Evolutionary conservation across 2,888 invertebrate genomes (phyloP), one percentile per base, ranked within the genome.

Genomic region (Germaria angustata): DNA sequence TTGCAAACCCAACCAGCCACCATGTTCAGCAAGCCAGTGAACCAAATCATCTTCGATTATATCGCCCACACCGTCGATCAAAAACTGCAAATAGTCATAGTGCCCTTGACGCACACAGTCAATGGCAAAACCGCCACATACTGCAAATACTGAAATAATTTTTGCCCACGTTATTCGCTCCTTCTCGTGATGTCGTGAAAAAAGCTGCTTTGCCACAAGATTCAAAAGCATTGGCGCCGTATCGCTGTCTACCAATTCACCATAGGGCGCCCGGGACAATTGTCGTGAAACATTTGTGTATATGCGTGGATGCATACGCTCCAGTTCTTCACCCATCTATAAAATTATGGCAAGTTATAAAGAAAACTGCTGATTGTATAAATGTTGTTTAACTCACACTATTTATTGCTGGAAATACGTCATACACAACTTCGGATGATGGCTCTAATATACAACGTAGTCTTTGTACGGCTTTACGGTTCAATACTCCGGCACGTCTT

Each of bases 61-160:
- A 86, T 95, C 95, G 0, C 94, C 93, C 89, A 96, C 94, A 49
- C 95, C 95, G 85, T 96, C 95, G 66, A 96, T 93, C 32, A 97
- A 92, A 59, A 94, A 94, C 15, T 95, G 94, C 59, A 97, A 92
- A 86, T 95, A 95, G 39, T 97, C 96, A 0, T 95, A 95, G 91
- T 94, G 93, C 84, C 96, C 94, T 92, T 95, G 92, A 85, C 95
- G 89, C 85, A 96, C 92, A 91, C 96, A 94, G 88, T 97, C 97
- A 22, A 95, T 94, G 7, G 96, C 96, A 65, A 97, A 93, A 0
- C 96, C 96, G 4, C 96, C 96, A 63, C 96, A 95, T 2, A 97
- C 94, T 17, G 96, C 95, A 89, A 95, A 96, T 68, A 97, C 93
- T 11, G 96, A 95, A 71, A 95, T 94, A 78, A 94, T 93, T 92